Percentiles rank a stretch among this genome's conserved stretches.
Conservation (phyloP, 1,140 invertebrate genomes). For the Drosophila micromelanica region DNA sequence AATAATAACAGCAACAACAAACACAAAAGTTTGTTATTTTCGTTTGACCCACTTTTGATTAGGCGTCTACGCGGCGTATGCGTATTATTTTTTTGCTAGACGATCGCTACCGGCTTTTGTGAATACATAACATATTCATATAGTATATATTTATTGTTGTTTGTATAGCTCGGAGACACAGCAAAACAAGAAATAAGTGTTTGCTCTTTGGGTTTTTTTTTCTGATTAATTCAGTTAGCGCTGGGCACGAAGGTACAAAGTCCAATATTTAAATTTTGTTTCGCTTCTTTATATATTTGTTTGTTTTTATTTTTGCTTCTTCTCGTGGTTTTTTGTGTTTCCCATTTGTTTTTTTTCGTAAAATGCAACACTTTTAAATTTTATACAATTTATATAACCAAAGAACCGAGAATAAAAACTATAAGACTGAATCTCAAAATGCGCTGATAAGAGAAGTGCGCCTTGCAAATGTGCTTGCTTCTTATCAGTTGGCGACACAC, state of each 20-base stretch:
- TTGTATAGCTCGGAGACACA: conserved; percentile 1
- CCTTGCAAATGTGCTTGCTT: background rate
- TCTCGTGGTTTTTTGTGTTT: too few relatives aligned
- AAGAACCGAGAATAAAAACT: conserved; percentile 12
- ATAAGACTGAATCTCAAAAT: conserved; percentile 23
- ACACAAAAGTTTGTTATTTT: conserved; percentile 51
- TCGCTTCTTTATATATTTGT: background rate
- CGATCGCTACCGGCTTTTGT: conserved; percentile 68
- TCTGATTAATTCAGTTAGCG: conserved; percentile 35
- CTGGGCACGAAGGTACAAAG: conserved; percentile 37
- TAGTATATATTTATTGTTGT: conserved; percentile 6
- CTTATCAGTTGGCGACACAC: conserved; percentile 11
- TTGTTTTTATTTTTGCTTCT: background rate
- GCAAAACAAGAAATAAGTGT: conserved; percentile 12
- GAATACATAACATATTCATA: background rate
- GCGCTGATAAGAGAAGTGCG: conserved; percentile 32
- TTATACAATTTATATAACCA: conserved; percentile 22
- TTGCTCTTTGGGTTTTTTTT: background rate
- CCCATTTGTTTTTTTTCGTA: background rate
- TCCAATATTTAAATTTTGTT: conserved; percentile 26
- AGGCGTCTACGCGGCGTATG: conserved; percentile 61
- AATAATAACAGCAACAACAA: conserved; percentile 38
- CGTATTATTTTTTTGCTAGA: conserved; percentile 52
- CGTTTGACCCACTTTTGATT: conserved; percentile 63
- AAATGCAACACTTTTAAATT: background rate